phyloP scores from a whole-genome alignment of 1,140 invertebrate species.

The Drosophila sucinea region DNA sequence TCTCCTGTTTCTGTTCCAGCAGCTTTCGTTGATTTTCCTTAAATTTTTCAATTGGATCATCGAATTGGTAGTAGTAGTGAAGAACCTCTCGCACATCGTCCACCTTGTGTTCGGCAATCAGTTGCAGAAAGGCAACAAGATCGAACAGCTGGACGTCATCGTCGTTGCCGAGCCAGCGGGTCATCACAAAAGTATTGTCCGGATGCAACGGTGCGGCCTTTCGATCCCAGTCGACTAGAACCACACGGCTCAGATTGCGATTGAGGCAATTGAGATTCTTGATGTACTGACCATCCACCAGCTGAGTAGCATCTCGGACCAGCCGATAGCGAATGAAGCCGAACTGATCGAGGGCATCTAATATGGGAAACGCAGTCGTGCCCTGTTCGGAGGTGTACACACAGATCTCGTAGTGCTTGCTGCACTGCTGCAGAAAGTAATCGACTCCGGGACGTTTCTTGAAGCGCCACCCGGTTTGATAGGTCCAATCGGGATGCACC shows the following conservation, averaged over 20 bases:
- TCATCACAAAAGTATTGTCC: constrained; percentile 93
- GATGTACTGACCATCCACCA: constrained; percentile 96
- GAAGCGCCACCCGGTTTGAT: constrained; percentile 91
- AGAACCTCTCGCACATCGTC: constrained; percentile 97
- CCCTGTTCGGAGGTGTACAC: constrained; percentile 97
- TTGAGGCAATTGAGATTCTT: constrained; percentile 98
- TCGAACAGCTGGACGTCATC: constrained; percentile 95
- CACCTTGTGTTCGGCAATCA: constrained; percentile 93
- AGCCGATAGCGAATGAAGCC: constrained; percentile 94
- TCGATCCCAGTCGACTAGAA: constrained; percentile 97
- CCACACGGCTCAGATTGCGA: constrained; percentile 96
- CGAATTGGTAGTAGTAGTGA: constrained; percentile 95
- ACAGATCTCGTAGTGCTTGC: constrained; percentile 97
- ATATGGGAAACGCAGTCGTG: constrained; percentile 95
- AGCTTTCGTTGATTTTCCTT: constrained; percentile 92
- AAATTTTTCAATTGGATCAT: constrained; percentile 96
- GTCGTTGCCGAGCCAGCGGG: constrained; percentile 96
- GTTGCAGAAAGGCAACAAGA: constrained; percentile 95
- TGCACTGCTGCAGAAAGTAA: constrained; percentile 95
- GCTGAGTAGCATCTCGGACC: constrained; percentile 97
- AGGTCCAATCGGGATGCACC: constrained; percentile 99
- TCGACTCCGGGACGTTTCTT: constrained; percentile 99
- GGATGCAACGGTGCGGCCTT: constrained; percentile 93
- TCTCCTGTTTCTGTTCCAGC: constrained; percentile 83
- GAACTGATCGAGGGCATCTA: constrained; percentile 96